Evolutionary conservation across 2,797 vertebrate genomes (phyloP).

Genomic region (Chiroxiphia lanceolata): DNA sequence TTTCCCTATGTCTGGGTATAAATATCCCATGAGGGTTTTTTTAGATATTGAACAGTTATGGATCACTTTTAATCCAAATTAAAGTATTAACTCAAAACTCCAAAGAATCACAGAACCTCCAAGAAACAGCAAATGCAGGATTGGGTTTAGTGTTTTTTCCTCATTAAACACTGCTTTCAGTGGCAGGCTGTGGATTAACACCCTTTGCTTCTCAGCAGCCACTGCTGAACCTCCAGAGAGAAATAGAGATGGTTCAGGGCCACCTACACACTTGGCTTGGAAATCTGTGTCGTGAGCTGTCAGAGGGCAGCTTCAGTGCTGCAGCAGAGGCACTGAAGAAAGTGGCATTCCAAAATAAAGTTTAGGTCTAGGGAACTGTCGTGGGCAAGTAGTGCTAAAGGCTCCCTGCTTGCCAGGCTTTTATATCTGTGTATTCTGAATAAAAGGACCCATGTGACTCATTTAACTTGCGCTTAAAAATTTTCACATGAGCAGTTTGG

Average conservation of each 20-base stretch:
- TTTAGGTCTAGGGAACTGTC: not conserved
- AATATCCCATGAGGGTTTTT: rapidly evolving
- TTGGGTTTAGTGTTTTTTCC: not conserved
- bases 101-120: not conserved
- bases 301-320: not conserved
- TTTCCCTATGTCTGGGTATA: not conserved
- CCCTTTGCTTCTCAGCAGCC: not conserved
- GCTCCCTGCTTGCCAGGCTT: not conserved
- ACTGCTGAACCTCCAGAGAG: not conserved
- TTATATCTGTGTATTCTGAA: not conserved
- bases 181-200: not conserved
- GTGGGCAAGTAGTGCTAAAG: not conserved
- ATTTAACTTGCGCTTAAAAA: not conserved
- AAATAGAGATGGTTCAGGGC: not conserved
- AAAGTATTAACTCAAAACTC: not conserved
- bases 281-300: rapidly evolving
- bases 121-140: not conserved
- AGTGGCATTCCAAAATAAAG: not conserved
- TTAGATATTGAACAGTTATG: not conserved
- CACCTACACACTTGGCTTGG: not conserved
- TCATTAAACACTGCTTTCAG: not conserved
- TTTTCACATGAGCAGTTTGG: not conserved
- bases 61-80: not conserved
- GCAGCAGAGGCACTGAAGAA: not conserved
- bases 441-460: not conserved